A percentile compares a stretch with the other conserved stretches of the same genome.
phyloP scores from a whole-genome alignment of 1,140 invertebrate species.

The Wiebesia pumilae region DNA sequence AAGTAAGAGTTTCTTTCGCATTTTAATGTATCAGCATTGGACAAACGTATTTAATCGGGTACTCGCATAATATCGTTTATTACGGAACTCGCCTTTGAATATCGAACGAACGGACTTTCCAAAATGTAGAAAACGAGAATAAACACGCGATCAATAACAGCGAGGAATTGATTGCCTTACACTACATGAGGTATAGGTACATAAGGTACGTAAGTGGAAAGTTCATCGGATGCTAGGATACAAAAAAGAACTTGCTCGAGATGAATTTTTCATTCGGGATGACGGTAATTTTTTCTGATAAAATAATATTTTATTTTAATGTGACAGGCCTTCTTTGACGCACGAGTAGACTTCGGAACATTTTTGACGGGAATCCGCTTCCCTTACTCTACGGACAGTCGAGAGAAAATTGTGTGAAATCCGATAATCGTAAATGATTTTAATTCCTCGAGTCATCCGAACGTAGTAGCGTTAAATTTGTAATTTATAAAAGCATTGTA shows the following conservation, averaged over 20 bases:
- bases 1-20: neutral
- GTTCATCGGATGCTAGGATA: neutral
- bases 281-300: neutral
- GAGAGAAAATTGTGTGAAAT: neutral
- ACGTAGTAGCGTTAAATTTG: neutral
- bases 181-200: no score
- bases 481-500: conserved; percentile 19
- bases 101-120: neutral
- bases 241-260: neutral
- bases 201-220: neutral
- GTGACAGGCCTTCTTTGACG: neutral
- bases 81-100: neutral
- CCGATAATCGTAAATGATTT: neutral
- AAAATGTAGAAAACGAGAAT: neutral
- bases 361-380: neutral
- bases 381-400: neutral
- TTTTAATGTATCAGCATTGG: neutral
- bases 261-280: neutral
- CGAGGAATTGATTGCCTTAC: neutral
- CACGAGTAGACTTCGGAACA: neutral
- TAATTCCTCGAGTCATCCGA: neutral
- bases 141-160: neutral
- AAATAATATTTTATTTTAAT: conserved; percentile 17
- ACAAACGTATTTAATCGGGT: neutral
- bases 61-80: neutral